Base-by-base conservation (phyloP, 1,140 invertebrate species). In the Muscidifurax raptorellus region DNA sequence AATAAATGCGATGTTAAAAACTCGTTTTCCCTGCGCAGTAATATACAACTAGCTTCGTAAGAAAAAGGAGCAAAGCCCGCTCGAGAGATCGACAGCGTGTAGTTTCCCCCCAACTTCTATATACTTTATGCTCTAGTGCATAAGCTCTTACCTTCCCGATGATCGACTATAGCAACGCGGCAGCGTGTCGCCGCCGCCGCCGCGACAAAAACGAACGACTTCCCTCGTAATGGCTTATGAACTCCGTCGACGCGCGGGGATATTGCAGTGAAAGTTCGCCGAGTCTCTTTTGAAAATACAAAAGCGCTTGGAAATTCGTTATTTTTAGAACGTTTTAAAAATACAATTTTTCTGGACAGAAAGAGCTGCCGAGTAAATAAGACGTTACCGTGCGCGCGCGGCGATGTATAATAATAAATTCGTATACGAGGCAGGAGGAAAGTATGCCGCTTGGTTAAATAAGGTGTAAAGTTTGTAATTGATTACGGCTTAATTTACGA, bases 111-210 rank as follows among this genome's bases (percentile, higher is more conserved):
- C 25, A 18, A 28, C 27, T n/a, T 69, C 66, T 67, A 12, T 27
- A 25, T 10, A 69, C 66, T 69, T 69, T 30, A 69, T 69, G 27
- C 66, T 69, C 28, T 5, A 18, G 66, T 28, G 66, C 27, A 69
- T 69, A 28, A 69, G 15, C 66, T 69, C 27, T 69, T 69, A 69
- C 66, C 66, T 69, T 69, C n/a, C n/a, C 66, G 66, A 69, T n/a
- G 66, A 27, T 69, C 22, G 52, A 59, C 52, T 59, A 59, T n/a
- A n/a, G n/a, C n/a, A n/a, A n/a, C n/a, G 25, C 66, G 13, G 66
- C 59, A 15, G 52, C 66, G 27, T 67, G 47, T 52, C 47, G 47
- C 15, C 15, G 13, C 1, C 44, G 44, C 0, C 36, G 36, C 36
- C 36, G 0, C 52, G 25, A 69, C 66, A 69, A 28, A 69, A 69